Percentiles rank a stretch among this genome's conserved stretches.
These are phyloP conservation scores for Diphyllodes magnificus DNA, from an alignment of 2,113 vertebrate genomes.

Conservation along the genomic window DNA sequence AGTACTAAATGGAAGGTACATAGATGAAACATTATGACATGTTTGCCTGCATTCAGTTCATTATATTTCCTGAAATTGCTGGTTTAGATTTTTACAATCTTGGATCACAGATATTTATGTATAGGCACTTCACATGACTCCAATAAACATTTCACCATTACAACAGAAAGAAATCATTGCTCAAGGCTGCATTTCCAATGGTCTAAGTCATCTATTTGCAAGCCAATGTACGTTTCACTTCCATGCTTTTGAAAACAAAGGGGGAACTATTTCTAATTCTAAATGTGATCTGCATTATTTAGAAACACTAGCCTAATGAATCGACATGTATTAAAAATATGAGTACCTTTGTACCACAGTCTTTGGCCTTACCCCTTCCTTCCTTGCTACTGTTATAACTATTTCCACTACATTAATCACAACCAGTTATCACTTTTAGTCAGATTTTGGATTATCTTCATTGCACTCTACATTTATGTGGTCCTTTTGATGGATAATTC, in stretches of 20 bases:
- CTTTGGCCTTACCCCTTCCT: neutral
- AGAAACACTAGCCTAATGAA: neutral
- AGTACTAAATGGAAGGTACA: neutral
- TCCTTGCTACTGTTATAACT: neutral
- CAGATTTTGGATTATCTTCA: neutral
- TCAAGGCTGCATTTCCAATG: neutral
- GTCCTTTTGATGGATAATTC: neutral
- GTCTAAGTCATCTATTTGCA: neutral
- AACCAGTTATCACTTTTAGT: neutral
- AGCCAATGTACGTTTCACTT: neutral
- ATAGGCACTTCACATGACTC: neutral
- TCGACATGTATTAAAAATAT: neutral
- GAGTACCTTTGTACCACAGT: rapidly evolving
- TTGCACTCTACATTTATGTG: neutral
- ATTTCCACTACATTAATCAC: neutral
- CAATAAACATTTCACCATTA: neutral
- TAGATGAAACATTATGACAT: neutral
- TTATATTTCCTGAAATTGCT: neutral
- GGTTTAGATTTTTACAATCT: neutral
- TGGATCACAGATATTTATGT: neutral
- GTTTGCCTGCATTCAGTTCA: neutral
- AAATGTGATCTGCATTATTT: neutral
- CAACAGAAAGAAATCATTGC: neutral
- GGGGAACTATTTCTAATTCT: neutral
- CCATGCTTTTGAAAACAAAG: neutral